Evolutionary conservation across 2,888 invertebrate genomes (phyloP).

Genomic region (Lampropteryx suffumata): DNA sequence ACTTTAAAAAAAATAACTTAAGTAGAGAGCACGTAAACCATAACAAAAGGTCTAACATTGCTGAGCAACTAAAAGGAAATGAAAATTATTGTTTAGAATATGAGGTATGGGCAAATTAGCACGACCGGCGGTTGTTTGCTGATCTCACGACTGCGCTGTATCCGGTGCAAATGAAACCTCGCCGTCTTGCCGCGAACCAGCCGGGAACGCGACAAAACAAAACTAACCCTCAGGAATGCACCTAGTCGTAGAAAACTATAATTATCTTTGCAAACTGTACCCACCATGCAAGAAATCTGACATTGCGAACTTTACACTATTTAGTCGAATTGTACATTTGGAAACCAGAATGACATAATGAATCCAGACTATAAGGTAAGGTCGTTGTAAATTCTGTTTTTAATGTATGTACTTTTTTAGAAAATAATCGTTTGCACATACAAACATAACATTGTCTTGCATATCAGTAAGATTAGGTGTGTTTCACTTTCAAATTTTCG

Average conservation of each 20-base stretch:
- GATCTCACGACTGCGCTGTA: constrained; percentile 65
- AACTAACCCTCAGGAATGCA: constrained; percentile 37
- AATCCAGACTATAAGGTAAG: not conserved
- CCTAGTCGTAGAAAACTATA: constrained; percentile 9
- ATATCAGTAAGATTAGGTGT: too few relatives aligned
- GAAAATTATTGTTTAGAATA: constrained; percentile 52
- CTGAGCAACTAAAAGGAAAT: constrained; percentile 32
- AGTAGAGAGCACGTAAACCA: constrained; percentile 11
- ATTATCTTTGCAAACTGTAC: not conserved
- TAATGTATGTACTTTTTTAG: not conserved
- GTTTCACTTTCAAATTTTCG: too few relatives aligned
- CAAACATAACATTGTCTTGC: too few relatives aligned
- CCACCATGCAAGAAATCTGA: too few relatives aligned
- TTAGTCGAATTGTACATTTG: too few relatives aligned
- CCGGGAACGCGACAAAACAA: constrained; percentile 33
- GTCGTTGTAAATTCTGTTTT: not conserved
- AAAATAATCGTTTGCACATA: constrained; percentile 2
- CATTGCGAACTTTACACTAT: too few relatives aligned
- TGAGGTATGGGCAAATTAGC: constrained; percentile 54
- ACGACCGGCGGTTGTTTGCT: constrained; percentile 58
- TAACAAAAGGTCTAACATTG: constrained; percentile 22
- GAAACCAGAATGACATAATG: not conserved
- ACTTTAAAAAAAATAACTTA: not conserved
- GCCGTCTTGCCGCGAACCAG: constrained; percentile 41
- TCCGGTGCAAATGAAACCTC: constrained; percentile 47